A percentile compares a stretch with the other conserved stretches of the same genome.
Evolutionary conservation across 2,888 invertebrate genomes (phyloP).

Genomic region (Drepana falcataria): DNA sequence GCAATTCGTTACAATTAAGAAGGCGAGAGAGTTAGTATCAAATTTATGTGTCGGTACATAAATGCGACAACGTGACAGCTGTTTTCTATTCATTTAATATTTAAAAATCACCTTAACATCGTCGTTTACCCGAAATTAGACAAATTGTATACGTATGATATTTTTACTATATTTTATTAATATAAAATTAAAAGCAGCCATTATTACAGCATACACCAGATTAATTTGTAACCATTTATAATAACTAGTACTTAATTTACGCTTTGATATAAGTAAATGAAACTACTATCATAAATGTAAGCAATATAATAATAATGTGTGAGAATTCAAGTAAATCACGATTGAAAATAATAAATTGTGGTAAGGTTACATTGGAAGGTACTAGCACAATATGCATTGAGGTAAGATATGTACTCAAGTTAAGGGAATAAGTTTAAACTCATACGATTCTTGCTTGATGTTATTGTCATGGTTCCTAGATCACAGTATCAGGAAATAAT

Average conservation of each 20-base stretch:
- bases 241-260: conserved; percentile 48
- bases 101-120: no score
- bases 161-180: conserved; percentile 52
- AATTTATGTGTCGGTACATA: no score
- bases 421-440: no score
- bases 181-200: conserved; percentile 76
- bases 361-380: conserved; percentile 17
- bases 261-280: conserved; percentile 24
- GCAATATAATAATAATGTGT: conserved; percentile 24
- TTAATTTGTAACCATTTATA: conserved; percentile 47
- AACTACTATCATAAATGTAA: conserved; percentile 17
- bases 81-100: no score
- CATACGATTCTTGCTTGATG: no score
- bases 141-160: conserved; percentile 20
- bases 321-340: conserved; percentile 28
- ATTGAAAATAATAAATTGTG: conserved; percentile 15
- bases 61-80: no score
- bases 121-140: conserved; percentile 10
- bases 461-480: no score
- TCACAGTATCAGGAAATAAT: no score
- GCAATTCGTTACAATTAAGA: no score
- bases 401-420: no score
- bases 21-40: no score
- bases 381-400: no score
- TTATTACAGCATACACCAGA: conserved; percentile 65